Evolutionary conservation across 1,140 invertebrate genomes (phyloP).

Genomic region (Chymomyza costata): DNA sequence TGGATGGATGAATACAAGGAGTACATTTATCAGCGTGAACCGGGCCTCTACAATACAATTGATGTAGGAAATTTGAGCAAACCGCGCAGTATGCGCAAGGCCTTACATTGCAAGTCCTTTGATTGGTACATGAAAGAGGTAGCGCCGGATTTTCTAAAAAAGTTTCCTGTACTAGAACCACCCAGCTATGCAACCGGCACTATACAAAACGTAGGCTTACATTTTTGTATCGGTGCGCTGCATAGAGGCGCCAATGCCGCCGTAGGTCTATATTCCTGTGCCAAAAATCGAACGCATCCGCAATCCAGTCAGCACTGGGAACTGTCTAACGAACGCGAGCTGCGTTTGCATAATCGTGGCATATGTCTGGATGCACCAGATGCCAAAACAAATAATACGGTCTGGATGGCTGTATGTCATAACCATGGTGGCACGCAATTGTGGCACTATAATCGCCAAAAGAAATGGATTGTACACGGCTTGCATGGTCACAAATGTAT

Average conservation of each 20-base stretch:
- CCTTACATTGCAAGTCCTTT: slow-evolving; percentile 86
- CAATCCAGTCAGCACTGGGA: slow-evolving; percentile 54
- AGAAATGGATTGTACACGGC: slow-evolving; percentile 82
- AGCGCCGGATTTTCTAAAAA: slow-evolving; percentile 85
- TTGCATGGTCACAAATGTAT: slow-evolving; percentile 83
- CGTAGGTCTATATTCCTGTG: slow-evolving; percentile 77
- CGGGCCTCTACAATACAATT: slow-evolving; percentile 78
- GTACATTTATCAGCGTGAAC: slow-evolving; percentile 82
- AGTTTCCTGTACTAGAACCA: slow-evolving; percentile 87
- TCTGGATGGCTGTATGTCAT: slow-evolving; percentile 84
- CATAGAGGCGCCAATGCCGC: slow-evolving; percentile 80
- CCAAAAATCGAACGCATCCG: slow-evolving; percentile 41
- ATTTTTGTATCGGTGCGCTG: slow-evolving; percentile 87
- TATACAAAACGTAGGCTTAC: slow-evolving; percentile 81
- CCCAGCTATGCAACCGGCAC: slow-evolving; percentile 83
- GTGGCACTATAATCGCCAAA: slow-evolving; percentile 84
- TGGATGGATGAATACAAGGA: slow-evolving; percentile 94
- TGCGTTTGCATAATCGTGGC: slow-evolving; percentile 80
- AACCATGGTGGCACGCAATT: slow-evolving; percentile 86
- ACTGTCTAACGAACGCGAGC: slow-evolving; percentile 83
- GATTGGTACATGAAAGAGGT: slow-evolving; percentile 90
- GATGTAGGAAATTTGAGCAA: slow-evolving; percentile 83
- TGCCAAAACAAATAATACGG: slow-evolving; percentile 79
- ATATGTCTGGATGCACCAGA: slow-evolving; percentile 88
- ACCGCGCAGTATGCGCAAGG: slow-evolving; percentile 81